These are phyloP conservation scores for Sphenodon punctatus DNA, from an alignment of 2,797 vertebrate genomes.

Conservation along the genomic window DNA sequence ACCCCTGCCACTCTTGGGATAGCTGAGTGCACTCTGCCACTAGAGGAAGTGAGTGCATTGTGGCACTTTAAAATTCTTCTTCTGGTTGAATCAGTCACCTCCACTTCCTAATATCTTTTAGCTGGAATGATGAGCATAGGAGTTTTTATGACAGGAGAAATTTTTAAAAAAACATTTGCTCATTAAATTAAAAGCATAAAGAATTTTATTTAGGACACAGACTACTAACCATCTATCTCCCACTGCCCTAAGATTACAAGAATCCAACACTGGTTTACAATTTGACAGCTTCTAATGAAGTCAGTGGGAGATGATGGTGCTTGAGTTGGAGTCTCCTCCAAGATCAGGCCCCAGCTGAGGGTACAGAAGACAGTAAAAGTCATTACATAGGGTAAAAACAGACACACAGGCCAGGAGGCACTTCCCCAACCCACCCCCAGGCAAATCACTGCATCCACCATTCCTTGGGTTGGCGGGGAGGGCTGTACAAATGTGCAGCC, in stretches of 20 bases:
- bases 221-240: background rate
- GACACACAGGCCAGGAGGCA: too few species aligned
- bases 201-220: background rate
- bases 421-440: too few species aligned
- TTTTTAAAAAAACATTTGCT: background rate
- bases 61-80: background rate
- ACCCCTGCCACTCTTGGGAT: background rate
- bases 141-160: background rate
- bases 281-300: background rate
- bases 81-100: background rate
- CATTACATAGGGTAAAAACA: too few species aligned
- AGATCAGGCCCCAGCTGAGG: background rate
- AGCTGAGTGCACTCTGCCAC: background rate
- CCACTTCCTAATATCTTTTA: background rate
- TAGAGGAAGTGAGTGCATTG: fast-evolving
- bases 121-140: fast-evolving
- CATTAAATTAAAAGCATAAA: background rate
- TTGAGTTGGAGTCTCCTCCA: background rate
- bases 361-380: too few species aligned
- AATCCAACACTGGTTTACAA: background rate
- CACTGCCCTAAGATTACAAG: background rate
- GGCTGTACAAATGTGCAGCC: too few species aligned
- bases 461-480: too few species aligned
- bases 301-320: background rate
- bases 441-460: too few species aligned